Base-by-base conservation (phyloP, 2,888 invertebrate species). In the Schrankia costaestrigalis region DNA sequence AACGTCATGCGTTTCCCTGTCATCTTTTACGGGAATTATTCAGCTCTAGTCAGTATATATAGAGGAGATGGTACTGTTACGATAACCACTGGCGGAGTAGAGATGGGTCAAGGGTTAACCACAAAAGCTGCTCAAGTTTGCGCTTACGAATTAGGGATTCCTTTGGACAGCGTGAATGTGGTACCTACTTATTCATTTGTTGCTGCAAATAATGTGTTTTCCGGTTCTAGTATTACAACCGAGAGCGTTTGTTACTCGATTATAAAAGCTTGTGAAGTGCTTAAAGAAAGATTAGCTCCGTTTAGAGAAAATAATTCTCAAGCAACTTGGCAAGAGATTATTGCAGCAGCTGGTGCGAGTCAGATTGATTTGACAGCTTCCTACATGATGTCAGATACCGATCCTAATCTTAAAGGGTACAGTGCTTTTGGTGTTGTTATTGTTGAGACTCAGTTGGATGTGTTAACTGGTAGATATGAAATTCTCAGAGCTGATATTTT, bases 51-150 rank as follows among this genome's bases (percentile, higher is more conserved):
- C 1, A 88, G 91, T 0, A 90, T 95, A 42, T 94, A 91, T 57
- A 90, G 91, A 38, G 86, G 89, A 0, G 93, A 94, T 67, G 93
- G 92, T 0, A 90, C 91, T 1, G 93, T 95, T 0, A 90, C 92
- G 0, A 78, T 95, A 0, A 80, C 90, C 0, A 93, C 93, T 34
- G 93, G 92, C 3, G 93, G 93, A 1, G 82, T 92, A 26, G 93
- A 93, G 76, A 90, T 92, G 80, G 95, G 95, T 0, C 95, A 95
- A 85, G 95, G 95, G 0, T 87, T 94, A 19, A 93, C 95, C 47
- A 95, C 95, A 0, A 95, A 95, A 89, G 92, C 89, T 0, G 91
- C 92, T 2, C 95, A 95, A 86, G 93, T 94, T 0, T 93, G 91
- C 34, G 95, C 95, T 0, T 90, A 93, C 56, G 89, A 90, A 15